Evolutionary conservation across 1,140 invertebrate species (phyloP).

Genomic region (Rhagoletis zephyria): DNA sequence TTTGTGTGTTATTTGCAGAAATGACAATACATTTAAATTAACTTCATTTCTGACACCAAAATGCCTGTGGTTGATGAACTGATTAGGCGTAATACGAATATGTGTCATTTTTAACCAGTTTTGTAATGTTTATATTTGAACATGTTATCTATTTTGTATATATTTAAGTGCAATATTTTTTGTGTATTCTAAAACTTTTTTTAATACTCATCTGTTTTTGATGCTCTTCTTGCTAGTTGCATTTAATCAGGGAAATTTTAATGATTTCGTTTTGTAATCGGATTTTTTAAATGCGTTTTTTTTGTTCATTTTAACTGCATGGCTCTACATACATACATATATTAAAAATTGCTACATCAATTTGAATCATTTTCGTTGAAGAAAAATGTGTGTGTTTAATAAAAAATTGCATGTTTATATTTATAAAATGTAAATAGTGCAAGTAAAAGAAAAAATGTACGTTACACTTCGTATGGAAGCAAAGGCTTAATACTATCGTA

Average conservation of each 20-base stretch:
- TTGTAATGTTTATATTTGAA: not conserved
- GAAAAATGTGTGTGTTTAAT: slow-evolving; percentile 32
- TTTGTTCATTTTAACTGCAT: no score
- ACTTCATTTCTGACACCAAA: not conserved
- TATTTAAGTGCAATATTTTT: not conserved
- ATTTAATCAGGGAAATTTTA: not conserved
- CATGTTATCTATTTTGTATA: not conserved
- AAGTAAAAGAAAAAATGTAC: slow-evolving; percentile 38
- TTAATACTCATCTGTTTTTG: not conserved
- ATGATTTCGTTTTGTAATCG: not conserved
- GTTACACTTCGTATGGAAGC: slow-evolving; percentile 35
- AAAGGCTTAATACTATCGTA: slow-evolving; percentile 41
- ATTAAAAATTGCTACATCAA: no score
- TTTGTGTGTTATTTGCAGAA: not conserved
- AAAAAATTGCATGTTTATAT: slow-evolving; percentile 11
- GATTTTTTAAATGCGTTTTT: not conserved
- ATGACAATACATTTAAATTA: not conserved
- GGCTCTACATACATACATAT: no score
- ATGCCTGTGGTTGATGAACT: not conserved
- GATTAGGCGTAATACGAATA: not conserved
- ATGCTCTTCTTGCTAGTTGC: not conserved
- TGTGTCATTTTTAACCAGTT: not conserved
- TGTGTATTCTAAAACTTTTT: not conserved
- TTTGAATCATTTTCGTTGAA: not conserved
- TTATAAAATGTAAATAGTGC: slow-evolving; percentile 49